Evolutionary conservation across 2,797 vertebrate species (phyloP).

Genomic region (Ptychobarbus kaznakovi): DNA sequence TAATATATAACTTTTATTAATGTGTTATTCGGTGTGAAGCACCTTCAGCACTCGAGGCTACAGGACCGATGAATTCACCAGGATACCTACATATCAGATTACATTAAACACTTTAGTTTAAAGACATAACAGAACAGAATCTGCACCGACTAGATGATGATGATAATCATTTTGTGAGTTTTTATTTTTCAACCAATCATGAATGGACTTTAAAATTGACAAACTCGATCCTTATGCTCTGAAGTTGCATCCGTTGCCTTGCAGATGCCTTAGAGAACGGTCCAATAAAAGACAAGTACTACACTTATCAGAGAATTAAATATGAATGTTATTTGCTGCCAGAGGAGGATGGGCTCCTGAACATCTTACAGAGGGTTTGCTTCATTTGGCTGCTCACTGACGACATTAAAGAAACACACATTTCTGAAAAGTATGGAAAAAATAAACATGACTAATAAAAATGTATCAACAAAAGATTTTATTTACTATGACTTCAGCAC

Average conservation of each 20-base stretch:
- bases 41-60: not conserved
- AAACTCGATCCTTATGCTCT: not conserved
- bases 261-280: not conserved
- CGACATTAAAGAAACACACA: not conserved
- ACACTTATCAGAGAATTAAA: not conserved
- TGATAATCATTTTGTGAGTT: not conserved
- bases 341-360: not conserved
- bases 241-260: not conserved
- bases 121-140: not conserved
- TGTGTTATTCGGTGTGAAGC: not conserved
- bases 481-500: slow-evolving; percentile 9
- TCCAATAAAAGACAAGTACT: not conserved
- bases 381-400: no score
- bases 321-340: not conserved
- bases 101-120: not conserved
- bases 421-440: not conserved
- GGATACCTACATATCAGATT: not conserved
- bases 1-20: not conserved
- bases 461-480: not conserved
- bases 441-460: not conserved
- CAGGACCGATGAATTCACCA: not conserved
- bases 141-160: not conserved
- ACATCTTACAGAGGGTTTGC: no score
- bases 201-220: not conserved
- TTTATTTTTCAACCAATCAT: not conserved